Base-by-base conservation (phyloP, 2,888 invertebrate genomes). In the Idaea biselata region DNA sequence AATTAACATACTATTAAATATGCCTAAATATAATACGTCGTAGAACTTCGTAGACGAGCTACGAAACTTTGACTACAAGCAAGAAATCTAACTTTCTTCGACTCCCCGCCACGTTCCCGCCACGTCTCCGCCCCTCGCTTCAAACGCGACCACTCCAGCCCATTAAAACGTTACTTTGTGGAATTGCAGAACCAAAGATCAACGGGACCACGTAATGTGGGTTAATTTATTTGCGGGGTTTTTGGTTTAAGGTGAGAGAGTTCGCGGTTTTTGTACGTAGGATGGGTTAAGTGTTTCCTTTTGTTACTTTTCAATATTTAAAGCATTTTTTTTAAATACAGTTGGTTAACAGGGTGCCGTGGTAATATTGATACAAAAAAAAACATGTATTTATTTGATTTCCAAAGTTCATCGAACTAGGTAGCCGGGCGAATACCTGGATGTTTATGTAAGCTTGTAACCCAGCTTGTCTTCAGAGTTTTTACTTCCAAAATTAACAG, bases 121-220 rank as follows among this genome's bases (percentile, higher is more conserved):
- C 44, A 44, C 44, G 44, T 44, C 44, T 11, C 8, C 11, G 44
- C 44, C 44, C 8, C 44, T 44, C 14, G 44, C 44, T 44, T 44
- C 44, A 8, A 3, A 11, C 11, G 14, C 14, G 44, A 44, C 44
- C 14, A 44, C 44, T 44, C 14, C 11, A 44, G 44, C 8, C 68
- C 68, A 71, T 71, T 71, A 71, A 71, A 69, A 70, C 57, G 73
- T 70, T 69, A 73, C 73, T 78, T 75, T 77, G 77, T 70, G 76
- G 75, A 73, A 77, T 80, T 81, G 78, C 79, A 80, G 75, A 77
- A 71, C 74, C 79, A 75, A 79, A 79, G 83, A 84, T 83, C 81
- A 81, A 72, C 77, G 77, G 73, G 76, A 75, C 78, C 79, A 62
- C 78, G 75, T 82, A 82, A 82, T 83, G 80, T 78, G 77, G 79